These are phyloP conservation scores for Heliconius eleuchia DNA, from an alignment of 1,140 invertebrate species.

Conservation along the genomic window DNA sequence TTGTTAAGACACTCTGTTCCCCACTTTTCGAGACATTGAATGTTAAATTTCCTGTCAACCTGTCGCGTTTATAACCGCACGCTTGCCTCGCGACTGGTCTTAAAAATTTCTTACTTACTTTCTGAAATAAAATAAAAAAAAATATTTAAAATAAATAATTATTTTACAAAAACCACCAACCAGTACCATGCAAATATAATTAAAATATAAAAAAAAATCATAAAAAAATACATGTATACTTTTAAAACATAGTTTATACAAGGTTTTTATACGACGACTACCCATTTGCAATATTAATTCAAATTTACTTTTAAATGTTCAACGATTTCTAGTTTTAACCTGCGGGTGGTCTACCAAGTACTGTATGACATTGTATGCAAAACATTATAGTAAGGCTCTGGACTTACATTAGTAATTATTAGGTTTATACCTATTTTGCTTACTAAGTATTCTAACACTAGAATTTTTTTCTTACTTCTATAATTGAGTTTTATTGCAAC, in stretches of 20 bases:
- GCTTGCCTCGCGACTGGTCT: too few species aligned
- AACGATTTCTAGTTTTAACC: slow-evolving; percentile 19
- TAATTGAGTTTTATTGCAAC: not conserved
- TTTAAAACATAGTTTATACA: not conserved
- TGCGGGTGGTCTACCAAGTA: slow-evolving; percentile 34
- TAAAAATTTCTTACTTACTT: too few species aligned
- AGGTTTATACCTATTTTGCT: not conserved
- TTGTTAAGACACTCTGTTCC: too few species aligned
- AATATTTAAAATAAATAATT: too few species aligned
- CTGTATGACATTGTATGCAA: slow-evolving; percentile 35
- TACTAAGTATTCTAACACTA: not conserved
- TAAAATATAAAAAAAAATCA: too few species aligned
- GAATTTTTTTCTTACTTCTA: not conserved
- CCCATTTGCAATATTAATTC: not conserved
- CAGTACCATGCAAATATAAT: too few species aligned
- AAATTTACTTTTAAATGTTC: slow-evolving; percentile 6
- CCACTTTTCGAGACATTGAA: too few species aligned
- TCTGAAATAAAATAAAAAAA: too few species aligned
- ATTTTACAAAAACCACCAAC: too few species aligned
- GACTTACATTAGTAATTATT: slow-evolving; percentile 33
- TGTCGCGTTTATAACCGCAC: too few species aligned
- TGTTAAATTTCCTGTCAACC: too few species aligned
- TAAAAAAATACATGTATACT: not conserved
- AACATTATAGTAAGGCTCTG: slow-evolving; percentile 25
- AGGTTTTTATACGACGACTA: not conserved